Base-by-base conservation (phyloP, 2,797 vertebrate genomes). In the Serranus cabrilla region DNA sequence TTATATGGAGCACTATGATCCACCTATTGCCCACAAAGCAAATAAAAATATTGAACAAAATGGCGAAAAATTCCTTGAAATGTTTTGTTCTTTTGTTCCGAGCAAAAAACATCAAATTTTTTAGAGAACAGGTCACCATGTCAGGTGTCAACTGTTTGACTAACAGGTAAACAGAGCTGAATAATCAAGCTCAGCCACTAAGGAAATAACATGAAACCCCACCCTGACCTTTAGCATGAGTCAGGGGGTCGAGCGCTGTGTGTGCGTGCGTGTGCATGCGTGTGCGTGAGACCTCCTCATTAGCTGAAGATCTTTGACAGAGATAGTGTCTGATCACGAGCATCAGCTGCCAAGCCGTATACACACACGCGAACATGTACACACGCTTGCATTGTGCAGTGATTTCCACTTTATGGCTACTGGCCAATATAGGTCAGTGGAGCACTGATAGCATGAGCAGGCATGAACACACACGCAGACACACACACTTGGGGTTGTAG, bases 351-450 rank as follows among this genome's bases (percentile, higher is more conserved):
- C 39, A 66, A 47, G 46, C 47, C 14, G 46, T 23, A 17, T 5
- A 63, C 34, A 20, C 47, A 50, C 13, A 27, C 23, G 5, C 56
- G 50, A 18, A 39, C 55, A 49, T 11, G 34, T 10, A 50, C 56
- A 63, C 25, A 61, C 54, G 27, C 50, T 18, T 37, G 40, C 45
- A 61, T 2, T 27, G 59, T 49, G 61, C 68, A 66, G 74, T 42
- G 46, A 55, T 71, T 81, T 76, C 61, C 74, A 72, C 66, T 74
- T 63, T 8, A 74, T 68, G 60, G 71, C 58, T 21, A 51, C 67
- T 57, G 68, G 71, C 70, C 64, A 75, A 89, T 88, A 45, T 84
- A 81, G 88, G 90, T 91, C 90, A 92, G 82, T 90, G 74, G 89
- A 81, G 76, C 82, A 75, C 25, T 65, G 66, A 59, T 55, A 71